A percentile compares a stretch with the other conserved stretches of the same genome.
These are phyloP conservation scores for Streptopelia turtur DNA, from an alignment of 2,797 vertebrate genomes.

Conservation along the genomic window DNA sequence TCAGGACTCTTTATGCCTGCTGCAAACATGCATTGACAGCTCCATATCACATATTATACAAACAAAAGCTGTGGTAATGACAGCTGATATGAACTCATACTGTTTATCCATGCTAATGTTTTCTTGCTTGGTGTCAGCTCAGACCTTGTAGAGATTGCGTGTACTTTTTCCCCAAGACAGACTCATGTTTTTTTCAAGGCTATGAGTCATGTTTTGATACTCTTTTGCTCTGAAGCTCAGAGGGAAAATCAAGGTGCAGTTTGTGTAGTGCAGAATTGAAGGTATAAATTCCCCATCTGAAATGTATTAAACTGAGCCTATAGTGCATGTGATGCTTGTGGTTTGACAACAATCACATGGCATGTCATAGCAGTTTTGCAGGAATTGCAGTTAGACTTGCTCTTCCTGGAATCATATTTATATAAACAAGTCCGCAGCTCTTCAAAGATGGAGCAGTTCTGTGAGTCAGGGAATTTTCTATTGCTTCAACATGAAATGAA, in stretches of 20 bases:
- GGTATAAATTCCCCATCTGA: not conserved
- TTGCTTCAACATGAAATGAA: not conserved
- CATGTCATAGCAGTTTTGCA: not conserved
- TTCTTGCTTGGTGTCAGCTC: not conserved
- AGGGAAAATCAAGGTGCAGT: not conserved
- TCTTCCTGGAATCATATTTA: not conserved
- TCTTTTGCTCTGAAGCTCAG: not conserved
- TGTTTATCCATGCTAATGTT: not conserved
- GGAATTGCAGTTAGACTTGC: not conserved
- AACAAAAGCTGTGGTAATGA: not conserved
- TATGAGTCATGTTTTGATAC: not conserved
- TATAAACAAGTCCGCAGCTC: not conserved
- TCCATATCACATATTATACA: not conserved
- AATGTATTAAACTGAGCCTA: not conserved
- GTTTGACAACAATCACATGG: not conserved
- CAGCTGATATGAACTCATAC: not conserved
- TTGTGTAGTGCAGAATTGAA: not conserved
- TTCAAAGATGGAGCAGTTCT: not conserved
- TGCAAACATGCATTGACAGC: not conserved
- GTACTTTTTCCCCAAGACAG: not conserved
- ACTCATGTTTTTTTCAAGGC: not conserved
- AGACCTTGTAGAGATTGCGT: not conserved
- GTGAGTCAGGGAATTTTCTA: conserved; percentile 1
- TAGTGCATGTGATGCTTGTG: not conserved
- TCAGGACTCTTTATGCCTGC: not conserved